Evolutionary conservation across 2,113 vertebrate species (phyloP), one percentile per base, ranked within the genome.

Genomic region (Marmota flaviventris): DNA sequence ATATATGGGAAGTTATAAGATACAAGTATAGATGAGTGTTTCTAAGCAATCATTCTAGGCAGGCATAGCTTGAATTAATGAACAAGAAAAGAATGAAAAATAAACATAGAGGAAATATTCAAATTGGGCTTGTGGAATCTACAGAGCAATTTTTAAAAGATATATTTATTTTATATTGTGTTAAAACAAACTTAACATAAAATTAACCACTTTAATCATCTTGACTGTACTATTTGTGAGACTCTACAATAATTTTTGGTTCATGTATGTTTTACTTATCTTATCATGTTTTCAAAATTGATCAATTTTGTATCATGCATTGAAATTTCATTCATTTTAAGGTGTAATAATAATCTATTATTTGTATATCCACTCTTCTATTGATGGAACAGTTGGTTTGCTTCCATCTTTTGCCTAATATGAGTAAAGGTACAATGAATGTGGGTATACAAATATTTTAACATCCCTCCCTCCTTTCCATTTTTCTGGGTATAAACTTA

Each of bases 221-320:
- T 85, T 75, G 81, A 69, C 2, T 56, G 2, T n/a, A 39, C 2
- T 77, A 58, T 73, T 81, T 25, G 12, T 86, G 18, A 18, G 27
- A 51, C 25, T 4, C 39, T 45, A 37, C 20, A 85, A 39, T 72
- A 82, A 69, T n/a, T 79, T 14, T 22, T 1, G 10, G 4, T 93
- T 85, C 48, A 16, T 61, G 8, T n/a, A 32, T 75, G 17, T 34
- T 17, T 89, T 85, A 39, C 73, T 96, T 78, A 12, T 78, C 22
- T n/a, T 73, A n/a, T 17, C 18, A 14, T n/a, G 18, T 65, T 92
- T 95, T 93, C 20, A 96, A 82, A 37, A 89, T 95, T 78, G 12
- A 93, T 48, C 8, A 25, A 53, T 65, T 91, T 87, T 89, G 61
- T 89, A 65, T 18, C 18, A 72, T 73, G 3, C 18, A 34, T 92